Evolutionary conservation across 2,113 vertebrate species (phyloP), one percentile per base, ranked within the genome.

Genomic region (Noturus placidus): DNA sequence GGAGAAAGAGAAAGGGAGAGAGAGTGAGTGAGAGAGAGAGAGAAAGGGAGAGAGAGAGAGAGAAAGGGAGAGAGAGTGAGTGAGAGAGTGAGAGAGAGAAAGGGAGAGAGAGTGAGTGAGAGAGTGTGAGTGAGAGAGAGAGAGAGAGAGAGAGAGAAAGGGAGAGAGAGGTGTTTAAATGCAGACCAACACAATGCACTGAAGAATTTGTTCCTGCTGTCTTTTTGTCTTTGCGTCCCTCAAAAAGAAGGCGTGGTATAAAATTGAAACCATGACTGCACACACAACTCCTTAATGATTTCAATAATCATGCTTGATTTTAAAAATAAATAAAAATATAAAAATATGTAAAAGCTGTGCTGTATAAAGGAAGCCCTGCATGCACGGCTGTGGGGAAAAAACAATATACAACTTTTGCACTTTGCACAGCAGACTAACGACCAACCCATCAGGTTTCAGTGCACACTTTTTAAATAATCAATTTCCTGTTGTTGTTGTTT

Each of bases 391-490:
- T 54, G 76, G 35, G 13, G 42, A 35, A 77, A 50, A 50, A 56
- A 54, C 30, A 56, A 56, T 9, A 79, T 9, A 78, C 52, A 57
- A 57, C 78, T 80, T 80, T 25, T 80, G 78, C 78, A 80, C 78
- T 80, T 80, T 80, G 78, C 78, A 80, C 78, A 80, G 54, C 7
- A 57, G 30, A 35, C 2, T 25, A n/a, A 9, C 50, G 30, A 20
- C 54, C 76, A 56, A 30, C 17, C 8, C 78, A 80, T 57, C 54
- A 2, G 19, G 52, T 80, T 80, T 80, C 78, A 3, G n/a, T 79
- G 27, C 14, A 79, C 50, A n/a, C 2, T 30, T 19, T 54, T 79
- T 33, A 54, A 79, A 56, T 52, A 10, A 79, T 79, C 19, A 9
- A 79, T 56, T 79, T 79, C 77, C 77, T 56, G 77, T 56, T 79